phyloP scores from a whole-genome alignment of 2,113 vertebrate genomes.

The Falco punctatus region DNA sequence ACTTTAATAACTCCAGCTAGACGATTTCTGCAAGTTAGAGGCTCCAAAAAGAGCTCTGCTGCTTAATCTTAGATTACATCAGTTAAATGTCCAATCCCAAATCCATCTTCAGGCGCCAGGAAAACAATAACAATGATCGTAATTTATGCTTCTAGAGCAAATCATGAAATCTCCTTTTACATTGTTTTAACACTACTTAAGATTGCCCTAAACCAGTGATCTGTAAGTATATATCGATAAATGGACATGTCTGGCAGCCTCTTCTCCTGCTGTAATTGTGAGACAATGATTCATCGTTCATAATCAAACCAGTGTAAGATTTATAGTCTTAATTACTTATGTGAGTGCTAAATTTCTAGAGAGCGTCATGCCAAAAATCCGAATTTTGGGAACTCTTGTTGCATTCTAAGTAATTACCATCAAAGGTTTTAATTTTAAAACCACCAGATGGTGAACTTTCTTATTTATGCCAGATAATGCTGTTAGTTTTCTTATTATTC shows the following conservation, averaged over 20 bases:
- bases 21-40: slow-evolving; percentile 26
- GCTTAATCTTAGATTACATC: slow-evolving; percentile 61
- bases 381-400: slow-evolving; percentile 43
- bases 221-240: slow-evolving; percentile 30
- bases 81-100: slow-evolving; percentile 58
- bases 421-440: slow-evolving; percentile 55
- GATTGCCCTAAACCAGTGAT: neutral
- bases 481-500: slow-evolving; percentile 47
- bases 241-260: slow-evolving; percentile 28
- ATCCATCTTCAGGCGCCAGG: slow-evolving; percentile 40
- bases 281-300: slow-evolving; percentile 41
- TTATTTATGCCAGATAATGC: slow-evolving; percentile 51
- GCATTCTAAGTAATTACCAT: slow-evolving; percentile 55
- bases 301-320: slow-evolving; percentile 41
- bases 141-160: slow-evolving; percentile 47
- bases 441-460: slow-evolving; percentile 58
- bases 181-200: slow-evolving; percentile 13
- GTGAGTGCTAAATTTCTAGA: slow-evolving; percentile 35
- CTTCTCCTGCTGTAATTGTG: slow-evolving; percentile 18
- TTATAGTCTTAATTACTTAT: slow-evolving; percentile 62
- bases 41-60: slow-evolving; percentile 30
- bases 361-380: slow-evolving; percentile 25
- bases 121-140: slow-evolving; percentile 43
- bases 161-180: slow-evolving; percentile 31
- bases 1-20: slow-evolving; percentile 28